These are phyloP conservation scores for Acipenser ruthenus DNA, from an alignment of 2,797 vertebrate genomes.

Conservation along the genomic window DNA sequence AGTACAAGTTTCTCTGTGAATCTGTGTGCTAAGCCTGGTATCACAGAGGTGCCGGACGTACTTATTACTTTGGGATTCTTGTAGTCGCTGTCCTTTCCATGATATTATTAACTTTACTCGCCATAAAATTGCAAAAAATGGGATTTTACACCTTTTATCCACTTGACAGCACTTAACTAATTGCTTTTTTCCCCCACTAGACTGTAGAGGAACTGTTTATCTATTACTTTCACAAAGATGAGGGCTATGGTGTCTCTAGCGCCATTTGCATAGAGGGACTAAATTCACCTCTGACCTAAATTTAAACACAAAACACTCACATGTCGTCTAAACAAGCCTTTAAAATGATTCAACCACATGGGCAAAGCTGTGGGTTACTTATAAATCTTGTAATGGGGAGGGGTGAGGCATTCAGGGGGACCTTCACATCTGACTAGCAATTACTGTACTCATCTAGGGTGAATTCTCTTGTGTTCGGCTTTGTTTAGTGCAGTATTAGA, in stretches of 20 bases:
- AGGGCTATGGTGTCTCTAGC: slow-evolving; percentile 20
- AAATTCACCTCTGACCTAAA: slow-evolving; percentile 20
- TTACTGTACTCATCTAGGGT: not conserved
- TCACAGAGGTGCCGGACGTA: not conserved
- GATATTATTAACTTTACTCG: slow-evolving; percentile 47
- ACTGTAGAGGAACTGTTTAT: slow-evolving; percentile 22
- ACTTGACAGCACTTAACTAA: slow-evolving; percentile 60
- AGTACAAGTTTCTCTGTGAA: slow-evolving; percentile 33
- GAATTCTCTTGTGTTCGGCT: slow-evolving; percentile 8
- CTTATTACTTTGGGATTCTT: slow-evolving; percentile 36
- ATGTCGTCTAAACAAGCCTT: slow-evolving; percentile 11
- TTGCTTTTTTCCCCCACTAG: slow-evolving; percentile 13
- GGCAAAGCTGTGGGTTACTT: slow-evolving; percentile 12
- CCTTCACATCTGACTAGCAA: slow-evolving; percentile 4
- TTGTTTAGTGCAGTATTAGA: not conserved
- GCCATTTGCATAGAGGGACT: slow-evolving; percentile 20
- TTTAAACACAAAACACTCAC: slow-evolving; percentile 19
- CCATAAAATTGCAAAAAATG: slow-evolving; percentile 49
- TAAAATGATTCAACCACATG: slow-evolving; percentile 6
- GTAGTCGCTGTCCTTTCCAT: slow-evolving; percentile 35
- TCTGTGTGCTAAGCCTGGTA: too few species aligned
- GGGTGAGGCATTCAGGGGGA: not conserved
- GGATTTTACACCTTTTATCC: slow-evolving; percentile 61
- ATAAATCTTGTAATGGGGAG: slow-evolving; percentile 5
- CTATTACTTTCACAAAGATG: slow-evolving; percentile 21